These are phyloP conservation scores for Leptobrachium ailaonicum DNA, from an alignment of 2,113 vertebrate species.

Conservation along the genomic window DNA sequence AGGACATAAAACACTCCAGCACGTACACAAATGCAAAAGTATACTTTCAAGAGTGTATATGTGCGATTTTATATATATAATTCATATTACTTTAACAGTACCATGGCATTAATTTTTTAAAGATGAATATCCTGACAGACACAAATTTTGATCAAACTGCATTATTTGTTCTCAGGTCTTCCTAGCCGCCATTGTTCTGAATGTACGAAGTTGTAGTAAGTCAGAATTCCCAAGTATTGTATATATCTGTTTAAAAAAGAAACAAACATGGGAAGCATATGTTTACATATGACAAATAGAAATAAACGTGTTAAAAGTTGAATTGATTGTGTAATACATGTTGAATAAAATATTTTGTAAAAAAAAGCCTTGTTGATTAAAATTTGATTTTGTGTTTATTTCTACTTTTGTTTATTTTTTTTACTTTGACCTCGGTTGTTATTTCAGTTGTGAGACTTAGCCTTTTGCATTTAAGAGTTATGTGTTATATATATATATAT, in stretches of 20 bases:
- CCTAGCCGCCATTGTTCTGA: not conserved
- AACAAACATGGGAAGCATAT: conserved; percentile 58
- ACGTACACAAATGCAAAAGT: too few species aligned
- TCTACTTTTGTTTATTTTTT: not conserved
- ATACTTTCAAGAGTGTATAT: too few species aligned
- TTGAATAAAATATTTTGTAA: conserved; percentile 17
- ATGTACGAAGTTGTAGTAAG: not conserved
- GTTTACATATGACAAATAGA: conserved; percentile 67
- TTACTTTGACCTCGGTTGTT: not conserved
- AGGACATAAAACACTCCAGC: too few species aligned
- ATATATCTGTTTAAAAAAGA: conserved; percentile 46
- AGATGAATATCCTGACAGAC: too few species aligned
- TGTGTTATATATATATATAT: too few species aligned
- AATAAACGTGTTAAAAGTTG: conserved; percentile 68
- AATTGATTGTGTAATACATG: conserved; percentile 58
- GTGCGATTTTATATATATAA: too few species aligned
- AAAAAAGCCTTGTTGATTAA: not conserved
- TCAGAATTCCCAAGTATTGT: not conserved
- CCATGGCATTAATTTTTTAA: too few species aligned
- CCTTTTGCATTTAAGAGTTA: not conserved
- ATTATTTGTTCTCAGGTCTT: not conserved
- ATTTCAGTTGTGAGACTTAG: not conserved
- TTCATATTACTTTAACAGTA: too few species aligned
- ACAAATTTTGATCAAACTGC: too few species aligned
- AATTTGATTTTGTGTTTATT: not conserved